Conservation (phyloP, 1,140 invertebrate genomes). For the Lucilia cuprina region DNA sequence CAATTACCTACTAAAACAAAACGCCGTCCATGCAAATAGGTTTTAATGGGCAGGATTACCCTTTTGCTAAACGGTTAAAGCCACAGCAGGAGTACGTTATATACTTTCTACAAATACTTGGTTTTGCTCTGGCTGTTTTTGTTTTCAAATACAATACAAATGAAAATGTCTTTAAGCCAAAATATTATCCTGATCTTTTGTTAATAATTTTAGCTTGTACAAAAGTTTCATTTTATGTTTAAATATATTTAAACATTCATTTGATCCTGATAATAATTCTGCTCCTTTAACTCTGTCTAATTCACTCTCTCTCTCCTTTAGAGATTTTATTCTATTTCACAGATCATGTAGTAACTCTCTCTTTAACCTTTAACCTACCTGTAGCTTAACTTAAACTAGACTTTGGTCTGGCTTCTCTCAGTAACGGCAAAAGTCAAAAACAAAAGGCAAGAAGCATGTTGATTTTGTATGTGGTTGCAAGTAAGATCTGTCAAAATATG, state of each 20-base stretch:
- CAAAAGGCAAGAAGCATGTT: neutral
- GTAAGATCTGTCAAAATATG: neutral
- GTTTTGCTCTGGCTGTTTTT: slow-evolving; percentile 19
- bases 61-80: slow-evolving; percentile 36
- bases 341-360: neutral
- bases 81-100: neutral
- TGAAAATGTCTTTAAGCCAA: slow-evolving; percentile 41
- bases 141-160: slow-evolving; percentile 32
- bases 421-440: slow-evolving; percentile 1
- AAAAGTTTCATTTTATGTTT: neutral
- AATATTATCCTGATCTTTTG: slow-evolving; percentile 27
- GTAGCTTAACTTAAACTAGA: neutral
- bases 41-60: slow-evolving; percentile 42
- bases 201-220: neutral
- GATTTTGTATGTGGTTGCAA: neutral
- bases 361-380: neutral
- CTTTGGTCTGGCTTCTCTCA: neutral
- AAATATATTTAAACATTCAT: neutral
- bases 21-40: slow-evolving; percentile 33
- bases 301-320: neutral
- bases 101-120: neutral
- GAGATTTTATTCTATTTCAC: neutral
- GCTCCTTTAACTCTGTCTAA: neutral
- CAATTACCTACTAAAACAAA: slow-evolving; percentile 43
- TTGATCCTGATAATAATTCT: neutral